Conservation (phyloP, 2,113 vertebrate genomes). For the Alexandromys fortis region DNA sequence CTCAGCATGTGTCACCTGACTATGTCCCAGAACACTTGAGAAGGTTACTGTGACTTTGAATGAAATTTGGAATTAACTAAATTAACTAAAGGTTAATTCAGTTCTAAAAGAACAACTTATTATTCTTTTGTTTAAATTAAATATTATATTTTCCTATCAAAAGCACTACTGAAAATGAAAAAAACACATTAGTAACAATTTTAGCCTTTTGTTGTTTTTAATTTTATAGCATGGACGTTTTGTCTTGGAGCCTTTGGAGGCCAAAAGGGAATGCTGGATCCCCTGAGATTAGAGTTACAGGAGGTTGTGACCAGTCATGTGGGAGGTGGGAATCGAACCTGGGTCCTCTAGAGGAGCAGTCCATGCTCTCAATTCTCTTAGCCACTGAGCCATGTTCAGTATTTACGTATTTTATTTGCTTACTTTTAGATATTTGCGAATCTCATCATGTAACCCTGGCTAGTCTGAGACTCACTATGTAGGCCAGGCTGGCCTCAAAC, state of each 20-base stretch:
- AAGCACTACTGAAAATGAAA: neutral
- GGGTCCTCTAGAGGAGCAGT: neutral
- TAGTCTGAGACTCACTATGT: neutral
- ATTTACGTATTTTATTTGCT: neutral
- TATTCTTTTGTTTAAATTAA: neutral
- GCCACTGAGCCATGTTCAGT: neutral
- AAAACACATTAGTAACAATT: neutral
- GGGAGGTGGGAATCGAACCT: neutral
- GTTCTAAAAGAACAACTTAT: neutral
- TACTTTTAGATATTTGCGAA: neutral
- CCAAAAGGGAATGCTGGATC: neutral
- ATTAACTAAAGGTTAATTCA: neutral
- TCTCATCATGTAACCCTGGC: neutral
- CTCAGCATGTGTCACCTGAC: neutral
- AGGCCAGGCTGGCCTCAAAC: neutral
- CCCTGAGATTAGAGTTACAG: neutral
- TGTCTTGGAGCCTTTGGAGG: neutral
- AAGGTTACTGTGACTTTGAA: neutral
- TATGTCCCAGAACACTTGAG: neutral
- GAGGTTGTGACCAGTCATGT: neutral
- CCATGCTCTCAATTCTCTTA: neutral
- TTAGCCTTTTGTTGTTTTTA: neutral
- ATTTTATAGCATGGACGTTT: neutral
- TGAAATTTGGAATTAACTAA: conserved; percentile 39
- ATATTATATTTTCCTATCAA: neutral